Evolutionary conservation across 2,797 vertebrate genomes (phyloP).

Genomic region (Oophaga sylvatica): DNA sequence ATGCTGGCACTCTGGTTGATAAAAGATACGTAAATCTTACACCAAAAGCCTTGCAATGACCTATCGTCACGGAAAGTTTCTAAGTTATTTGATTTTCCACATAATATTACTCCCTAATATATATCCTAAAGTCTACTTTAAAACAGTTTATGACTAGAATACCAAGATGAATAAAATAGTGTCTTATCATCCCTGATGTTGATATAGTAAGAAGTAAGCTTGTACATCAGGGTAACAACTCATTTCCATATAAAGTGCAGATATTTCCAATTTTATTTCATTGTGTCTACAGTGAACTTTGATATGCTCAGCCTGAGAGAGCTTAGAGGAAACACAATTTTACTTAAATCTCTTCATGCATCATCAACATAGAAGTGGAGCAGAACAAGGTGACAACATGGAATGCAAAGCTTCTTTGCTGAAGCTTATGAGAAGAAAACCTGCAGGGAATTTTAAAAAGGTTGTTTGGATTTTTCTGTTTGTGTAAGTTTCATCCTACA

Average conservation of each 20-base stretch:
- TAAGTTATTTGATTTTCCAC: background rate
- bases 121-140: background rate
- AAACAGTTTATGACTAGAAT: constrained; percentile 5
- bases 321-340: constrained; percentile 49
- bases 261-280: constrained; percentile 53
- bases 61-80: background rate
- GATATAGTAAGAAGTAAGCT: constrained; percentile 31
- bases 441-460: background rate
- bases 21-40: background rate
- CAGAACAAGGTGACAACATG: background rate
- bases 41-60: background rate
- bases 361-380: constrained; percentile 37
- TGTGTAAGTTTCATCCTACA: background rate
- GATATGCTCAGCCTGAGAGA: constrained; percentile 49
- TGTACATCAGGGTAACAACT: constrained; percentile 38
- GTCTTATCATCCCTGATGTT: constrained; percentile 36
- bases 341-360: constrained; percentile 53
- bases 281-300: constrained; percentile 44
- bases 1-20: background rate
- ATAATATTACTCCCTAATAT: constrained; percentile 5
- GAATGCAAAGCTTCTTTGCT: constrained; percentile 4
- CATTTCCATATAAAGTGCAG: constrained; percentile 54
- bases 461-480: background rate
- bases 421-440: constrained; percentile 5
- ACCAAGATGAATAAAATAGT: constrained; percentile 4